Base-by-base conservation (phyloP, 2,113 vertebrate species). In the Mirounga angustirostris region DNA sequence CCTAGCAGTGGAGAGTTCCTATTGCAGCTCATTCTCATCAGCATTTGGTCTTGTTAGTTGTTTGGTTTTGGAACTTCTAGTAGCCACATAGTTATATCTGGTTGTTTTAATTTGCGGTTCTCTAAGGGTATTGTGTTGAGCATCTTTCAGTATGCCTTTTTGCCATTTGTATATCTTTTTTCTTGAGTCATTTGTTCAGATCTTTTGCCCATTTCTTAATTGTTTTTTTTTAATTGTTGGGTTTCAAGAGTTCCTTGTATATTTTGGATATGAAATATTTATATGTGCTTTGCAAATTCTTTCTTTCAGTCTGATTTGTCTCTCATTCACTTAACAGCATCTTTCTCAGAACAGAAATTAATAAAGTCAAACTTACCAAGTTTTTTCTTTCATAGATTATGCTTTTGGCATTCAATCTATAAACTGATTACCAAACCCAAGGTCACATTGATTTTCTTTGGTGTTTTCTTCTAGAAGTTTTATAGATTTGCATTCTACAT, bases 291-390 rank as follows among this genome's bases (percentile, higher is more conserved):
- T 88, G n/a, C 12, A 36, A 10, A 18, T 88, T 46, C 58, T 78
- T 67, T 94, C n/a, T 83, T 12, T 69, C n/a, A 80, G 50, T 58
- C 10, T 33, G 46, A 15, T 46, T 87, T 94, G 36, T 56, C 28
- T 94, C 86, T 87, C 36, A 56, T 87, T 81, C 61, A 40, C 21
- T 63, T 78, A 65, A 85, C n/a, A n/a, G 56, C 26, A n/a, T 94
- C n/a, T 67, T 56, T 93, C 15, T 65, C 22, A 54, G 58, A 88
- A 46, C 30, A 81, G 36, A 89, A 40, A n/a, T 89, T 87, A 87
- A 63, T 46, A 61, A 87, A 71, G 15, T 87, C 85, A 71, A 33
- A 50, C 50, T 40, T 86, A 54, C 15, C 24, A 56, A 2, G 63
- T 87, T 36, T 54, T 71, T 87, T 87, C 46, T 86, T 86, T 86